Base-by-base conservation (phyloP, 2,888 invertebrate species). In the Lingula anatina region DNA sequence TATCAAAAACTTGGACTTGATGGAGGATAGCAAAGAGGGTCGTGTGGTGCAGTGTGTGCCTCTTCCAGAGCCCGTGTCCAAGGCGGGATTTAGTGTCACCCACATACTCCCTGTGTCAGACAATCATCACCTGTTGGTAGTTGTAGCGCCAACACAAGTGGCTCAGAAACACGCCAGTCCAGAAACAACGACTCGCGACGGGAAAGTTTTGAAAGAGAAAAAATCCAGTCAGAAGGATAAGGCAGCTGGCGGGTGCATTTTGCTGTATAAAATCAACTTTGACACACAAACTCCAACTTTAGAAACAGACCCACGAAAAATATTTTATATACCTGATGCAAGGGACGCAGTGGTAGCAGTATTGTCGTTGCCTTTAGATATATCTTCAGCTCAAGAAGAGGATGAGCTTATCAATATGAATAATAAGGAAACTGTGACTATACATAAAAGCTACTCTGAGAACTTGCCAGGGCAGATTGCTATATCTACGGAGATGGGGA, bases 401-500 rank as follows among this genome's bases (percentile, higher is more conserved):
- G 68, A 64, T 36, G 71, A 69, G 36, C 65, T 60, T n/a, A n/a
- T n/a, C n/a, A n/a, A n/a, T n/a, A n/a, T n/a, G n/a, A n/a, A n/a
- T n/a, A n/a, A n/a, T n/a, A n/a, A n/a, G n/a, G n/a, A n/a, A n/a
- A n/a, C n/a, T n/a, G n/a, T n/a, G n/a, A n/a, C n/a, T n/a, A n/a
- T n/a, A n/a, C n/a, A n/a, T n/a, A n/a, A n/a, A n/a, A n/a, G n/a
- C n/a, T n/a, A n/a, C n/a, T n/a, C n/a, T n/a, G n/a, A n/a, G n/a
- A n/a, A n/a, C 27, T 44, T 54, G 40, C 27, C 47, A 37, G 67
- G 69, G 20, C 80, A 86, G 43, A 83, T 86, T 39, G 84, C 86
- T 48, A 86, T 88, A 39, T 87, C 89, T 15, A 87, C 88, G 55
- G 80, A 82, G 1, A 87, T 88, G 68, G 91, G 91, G 5, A 81